phyloP scores from a whole-genome alignment of 1,140 invertebrate genomes.

The Trachymyrmex septentrionalis region DNA sequence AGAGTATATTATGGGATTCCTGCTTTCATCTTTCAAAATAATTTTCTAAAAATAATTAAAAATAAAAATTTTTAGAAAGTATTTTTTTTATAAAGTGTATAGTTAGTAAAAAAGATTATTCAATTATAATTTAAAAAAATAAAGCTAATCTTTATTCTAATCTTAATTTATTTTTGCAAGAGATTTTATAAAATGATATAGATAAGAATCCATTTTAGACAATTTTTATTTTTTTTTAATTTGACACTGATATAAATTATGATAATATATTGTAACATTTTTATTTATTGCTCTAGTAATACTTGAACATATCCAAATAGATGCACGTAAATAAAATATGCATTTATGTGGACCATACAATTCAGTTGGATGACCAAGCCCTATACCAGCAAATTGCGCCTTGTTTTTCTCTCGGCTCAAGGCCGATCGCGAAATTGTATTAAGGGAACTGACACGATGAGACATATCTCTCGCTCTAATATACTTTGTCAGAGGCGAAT shows the following conservation, averaged over 20 bases:
- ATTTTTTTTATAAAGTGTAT: not conserved
- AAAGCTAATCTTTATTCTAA: not conserved
- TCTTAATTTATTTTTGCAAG: not conserved
- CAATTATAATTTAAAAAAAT: too few relatives aligned
- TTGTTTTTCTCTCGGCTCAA: constrained; percentile 13
- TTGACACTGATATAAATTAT: not conserved
- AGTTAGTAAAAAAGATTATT: not conserved
- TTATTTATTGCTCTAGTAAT: not conserved
- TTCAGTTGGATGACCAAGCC: not conserved
- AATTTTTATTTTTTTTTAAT: not conserved
- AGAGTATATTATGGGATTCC: not conserved
- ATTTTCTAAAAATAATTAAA: too few relatives aligned
- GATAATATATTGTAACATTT: not conserved
- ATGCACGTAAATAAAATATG: not conserved
- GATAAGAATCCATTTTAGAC: not conserved
- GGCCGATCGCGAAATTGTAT: constrained; percentile 13
- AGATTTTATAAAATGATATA: not conserved
- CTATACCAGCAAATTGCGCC: not conserved
- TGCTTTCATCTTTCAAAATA: too few relatives aligned
- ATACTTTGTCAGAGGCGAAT: constrained; percentile 12
- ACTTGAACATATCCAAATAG: not conserved
- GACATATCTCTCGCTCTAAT: constrained; percentile 1
- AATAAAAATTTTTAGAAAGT: too few relatives aligned
- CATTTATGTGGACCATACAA: not conserved
- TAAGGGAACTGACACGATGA: constrained; percentile 2